Base-by-base conservation (phyloP, 2,797 vertebrate genomes). In the Acrossocheilus wenchowensis region DNA sequence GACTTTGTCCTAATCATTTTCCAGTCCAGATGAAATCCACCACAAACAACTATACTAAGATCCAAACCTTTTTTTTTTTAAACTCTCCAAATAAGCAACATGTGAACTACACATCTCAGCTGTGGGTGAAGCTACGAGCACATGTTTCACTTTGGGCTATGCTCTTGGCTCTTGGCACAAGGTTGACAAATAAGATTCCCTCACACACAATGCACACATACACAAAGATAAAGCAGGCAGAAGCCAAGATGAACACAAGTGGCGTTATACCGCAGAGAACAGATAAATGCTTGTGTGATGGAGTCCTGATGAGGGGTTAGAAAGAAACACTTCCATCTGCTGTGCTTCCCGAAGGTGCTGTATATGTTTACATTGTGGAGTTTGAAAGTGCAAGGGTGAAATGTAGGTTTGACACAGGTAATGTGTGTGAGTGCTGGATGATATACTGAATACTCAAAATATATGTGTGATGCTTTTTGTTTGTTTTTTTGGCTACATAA, bases 261-360 rank as follows among this genome's bases (percentile, higher is more conserved):
- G 26, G n/a, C 7, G 15, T 78, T 86, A 36, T 12, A 12, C 60
- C 14, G 21, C 23, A 12, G 17, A 64, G 52, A 64, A 87, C 69
- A 79, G 82, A 83, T 83, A 34, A 74, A 80, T 84, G 45, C n/a
- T 43, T 78, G 54, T 64, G 45, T 72, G 43, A 77, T 72, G 60
- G 71, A 26, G 66, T 30, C 66, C 81, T 78, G 75, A 78, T 66
- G 62, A 41, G 72, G 54, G 52, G 62, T 78, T 72, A 71, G 5
- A 7, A 5, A 19, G 71, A 87, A 90, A 69, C 68, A 73, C 52
- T 86, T 88, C 83, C 87, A 88, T 83, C 69, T 87, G 87, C 79
- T 54, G 26, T 12, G 26, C 48, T 57, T 71, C 50, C 48, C 68
- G 36, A 78, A 71, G 50, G n/a, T 66, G 45, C 41, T 72, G 54